A percentile compares a stretch with the other conserved stretches of the same genome.
phyloP scores from a whole-genome alignment of 2,113 vertebrate genomes.

The Nematolebias whitei region DNA sequence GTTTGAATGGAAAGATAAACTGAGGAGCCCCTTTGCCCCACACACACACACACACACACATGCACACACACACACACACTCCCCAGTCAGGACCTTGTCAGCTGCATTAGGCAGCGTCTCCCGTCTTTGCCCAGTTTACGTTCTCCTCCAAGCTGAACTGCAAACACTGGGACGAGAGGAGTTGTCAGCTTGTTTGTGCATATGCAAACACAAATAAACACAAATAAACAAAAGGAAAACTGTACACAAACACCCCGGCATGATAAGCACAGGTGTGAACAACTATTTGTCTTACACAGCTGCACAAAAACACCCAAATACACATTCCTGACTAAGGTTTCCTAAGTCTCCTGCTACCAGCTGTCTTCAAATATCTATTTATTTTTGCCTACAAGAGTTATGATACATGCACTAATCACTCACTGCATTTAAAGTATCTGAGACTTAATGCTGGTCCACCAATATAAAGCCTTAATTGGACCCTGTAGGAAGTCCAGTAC shows the following conservation, averaged over 20 bases:
- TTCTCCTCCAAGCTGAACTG: constrained; percentile 21
- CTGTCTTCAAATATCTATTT: constrained; percentile 50
- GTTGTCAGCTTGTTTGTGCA: background rate
- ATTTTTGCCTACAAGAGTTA: no score
- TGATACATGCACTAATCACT: no score
- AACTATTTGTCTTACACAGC: background rate
- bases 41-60: constrained; percentile 4
- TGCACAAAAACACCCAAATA: background rate
- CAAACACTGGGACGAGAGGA: constrained; percentile 1
- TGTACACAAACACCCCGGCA: background rate
- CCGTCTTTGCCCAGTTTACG: constrained; percentile 13
- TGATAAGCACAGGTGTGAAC: background rate
- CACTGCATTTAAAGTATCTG: no score
- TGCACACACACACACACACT: constrained; percentile 7
- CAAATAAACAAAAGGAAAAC: background rate
- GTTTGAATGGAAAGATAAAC: constrained; percentile 78
- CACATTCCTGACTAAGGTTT: constrained; percentile 6
- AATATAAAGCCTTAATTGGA: no score
- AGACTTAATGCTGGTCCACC: no score
- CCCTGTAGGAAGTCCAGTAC: no score
- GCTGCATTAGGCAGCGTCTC: constrained; percentile 78
- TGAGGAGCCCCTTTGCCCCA: constrained; percentile 57
- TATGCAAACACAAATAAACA: constrained; percentile 16
- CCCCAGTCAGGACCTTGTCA: constrained; percentile 68
- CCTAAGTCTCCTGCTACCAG: constrained; percentile 59